Evolutionary conservation across 1,140 invertebrate species (phyloP).

Genomic region (Aphaenogaster rudis): DNA sequence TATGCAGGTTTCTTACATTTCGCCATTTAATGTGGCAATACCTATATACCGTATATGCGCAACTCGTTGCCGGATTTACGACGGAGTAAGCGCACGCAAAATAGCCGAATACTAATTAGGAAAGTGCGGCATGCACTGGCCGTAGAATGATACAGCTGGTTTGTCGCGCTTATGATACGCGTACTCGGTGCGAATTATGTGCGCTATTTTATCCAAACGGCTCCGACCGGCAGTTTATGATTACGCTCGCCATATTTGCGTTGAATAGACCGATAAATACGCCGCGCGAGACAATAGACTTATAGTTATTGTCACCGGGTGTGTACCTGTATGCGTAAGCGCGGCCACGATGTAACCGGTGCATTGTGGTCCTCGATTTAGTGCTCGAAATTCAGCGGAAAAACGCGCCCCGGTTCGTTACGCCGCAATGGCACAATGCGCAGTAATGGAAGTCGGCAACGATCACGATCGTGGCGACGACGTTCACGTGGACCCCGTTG

Average conservation of each 20-base stretch:
- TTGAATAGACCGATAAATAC: slow-evolving; percentile 78
- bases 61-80: slow-evolving; percentile 7
- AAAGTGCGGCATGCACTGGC: background rate
- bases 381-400: slow-evolving; percentile 70
- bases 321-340: slow-evolving; percentile 29
- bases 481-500: slow-evolving; percentile 58
- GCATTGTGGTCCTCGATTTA: slow-evolving; percentile 72
- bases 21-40: background rate
- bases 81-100: background rate
- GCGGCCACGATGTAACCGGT: slow-evolving; percentile 43
- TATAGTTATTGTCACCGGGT: slow-evolving; percentile 75
- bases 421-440: slow-evolving; percentile 26
- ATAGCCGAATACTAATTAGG: slow-evolving; percentile 29
- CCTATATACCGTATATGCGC: background rate
- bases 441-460: slow-evolving; percentile 64
- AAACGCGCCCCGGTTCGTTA: slow-evolving; percentile 67
- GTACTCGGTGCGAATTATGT: slow-evolving; percentile 69
- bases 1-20: slow-evolving; percentile 14
- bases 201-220: slow-evolving; percentile 69
- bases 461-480: slow-evolving; percentile 58
- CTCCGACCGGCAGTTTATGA: slow-evolving; percentile 69
- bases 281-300: slow-evolving; percentile 74
- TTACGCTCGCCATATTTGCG: slow-evolving; percentile 75
- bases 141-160: slow-evolving; percentile 45
- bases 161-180: slow-evolving; percentile 62